Conservation (phyloP, 2,797 vertebrate species). For the Oophaga sylvatica region DNA sequence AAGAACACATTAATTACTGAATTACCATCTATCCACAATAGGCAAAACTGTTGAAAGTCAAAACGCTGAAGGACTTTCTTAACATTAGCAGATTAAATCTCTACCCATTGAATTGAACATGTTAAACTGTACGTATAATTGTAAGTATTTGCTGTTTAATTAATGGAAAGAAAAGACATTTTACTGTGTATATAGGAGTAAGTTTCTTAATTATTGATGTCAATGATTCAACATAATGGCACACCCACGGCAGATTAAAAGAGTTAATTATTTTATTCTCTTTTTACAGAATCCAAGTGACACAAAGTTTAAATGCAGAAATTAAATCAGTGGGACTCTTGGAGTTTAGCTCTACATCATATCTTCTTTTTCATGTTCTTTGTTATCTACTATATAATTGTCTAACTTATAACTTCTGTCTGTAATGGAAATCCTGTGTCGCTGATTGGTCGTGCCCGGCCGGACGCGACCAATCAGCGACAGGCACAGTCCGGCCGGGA, state of each 20-base stretch:
- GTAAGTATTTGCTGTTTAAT: conserved; percentile 30
- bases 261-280: conserved; percentile 50
- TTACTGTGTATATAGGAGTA: conserved; percentile 22
- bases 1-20: conserved; percentile 32
- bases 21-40: conserved; percentile 30
- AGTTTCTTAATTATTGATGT: conserved; percentile 63
- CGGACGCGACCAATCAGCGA: too few species aligned
- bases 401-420: too few species aligned
- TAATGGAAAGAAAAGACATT: conserved; percentile 37
- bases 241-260: conserved; percentile 48
- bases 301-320: conserved; percentile 43
- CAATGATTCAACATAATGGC: conserved; percentile 58
- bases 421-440: too few species aligned
- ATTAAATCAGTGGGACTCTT: conserved; percentile 22
- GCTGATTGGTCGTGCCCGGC: too few species aligned
- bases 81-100: conserved; percentile 40
- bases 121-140: conserved; percentile 6
- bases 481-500: too few species aligned
- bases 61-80: conserved; percentile 34
- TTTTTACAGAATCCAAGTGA: conserved; percentile 60
- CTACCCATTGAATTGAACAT: conserved; percentile 32
- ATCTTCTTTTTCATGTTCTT: not conserved
- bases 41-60: conserved; percentile 27
- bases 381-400: not conserved
- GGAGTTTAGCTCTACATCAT: conserved; percentile 21